phyloP scores from a whole-genome alignment of 2,113 vertebrate genomes.

The Cynoglossus semilaevis region DNA sequence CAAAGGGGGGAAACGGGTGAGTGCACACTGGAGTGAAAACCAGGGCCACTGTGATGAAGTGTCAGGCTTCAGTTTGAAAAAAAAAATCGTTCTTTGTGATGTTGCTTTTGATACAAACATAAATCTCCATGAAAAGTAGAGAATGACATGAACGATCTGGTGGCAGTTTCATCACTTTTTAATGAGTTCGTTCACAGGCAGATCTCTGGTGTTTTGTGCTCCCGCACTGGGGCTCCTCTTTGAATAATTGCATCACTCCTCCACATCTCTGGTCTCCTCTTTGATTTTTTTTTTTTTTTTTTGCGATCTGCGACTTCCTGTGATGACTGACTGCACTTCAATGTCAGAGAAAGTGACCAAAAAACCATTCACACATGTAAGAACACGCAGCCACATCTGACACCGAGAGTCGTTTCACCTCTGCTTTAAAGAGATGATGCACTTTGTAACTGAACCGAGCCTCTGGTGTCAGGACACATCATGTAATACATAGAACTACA shows the following conservation, averaged over 20 bases:
- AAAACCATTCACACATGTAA: too few species aligned
- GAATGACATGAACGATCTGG: slow-evolving; percentile 15
- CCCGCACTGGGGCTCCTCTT: slow-evolving; percentile 11
- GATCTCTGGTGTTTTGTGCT: slow-evolving; percentile 17
- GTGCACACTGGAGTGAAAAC: slow-evolving; percentile 4
- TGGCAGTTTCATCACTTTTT: slow-evolving; percentile 17
- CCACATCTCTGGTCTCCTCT: not conserved
- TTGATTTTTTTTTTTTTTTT: too few species aligned
- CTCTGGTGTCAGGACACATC: too few species aligned
- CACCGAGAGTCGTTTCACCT: too few species aligned
- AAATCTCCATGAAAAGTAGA: slow-evolving; percentile 11
- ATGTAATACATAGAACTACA: too few species aligned
- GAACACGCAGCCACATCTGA: too few species aligned
- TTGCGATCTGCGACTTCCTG: too few species aligned
- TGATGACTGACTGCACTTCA: too few species aligned
- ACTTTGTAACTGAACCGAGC: too few species aligned
- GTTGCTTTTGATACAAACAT: slow-evolving; percentile 20
- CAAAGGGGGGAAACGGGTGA: slow-evolving; percentile 10
- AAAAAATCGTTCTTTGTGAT: slow-evolving; percentile 16
- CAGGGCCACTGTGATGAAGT: slow-evolving; percentile 10
- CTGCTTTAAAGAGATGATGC: too few species aligned
- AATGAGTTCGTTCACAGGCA: slow-evolving; percentile 3
- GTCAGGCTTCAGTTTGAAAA: slow-evolving; percentile 36
- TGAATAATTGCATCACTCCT: slow-evolving; percentile 42
- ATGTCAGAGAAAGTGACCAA: too few species aligned